Base-by-base conservation (phyloP, 2,797 vertebrate species). In the Sarcoramphus papa region DNA sequence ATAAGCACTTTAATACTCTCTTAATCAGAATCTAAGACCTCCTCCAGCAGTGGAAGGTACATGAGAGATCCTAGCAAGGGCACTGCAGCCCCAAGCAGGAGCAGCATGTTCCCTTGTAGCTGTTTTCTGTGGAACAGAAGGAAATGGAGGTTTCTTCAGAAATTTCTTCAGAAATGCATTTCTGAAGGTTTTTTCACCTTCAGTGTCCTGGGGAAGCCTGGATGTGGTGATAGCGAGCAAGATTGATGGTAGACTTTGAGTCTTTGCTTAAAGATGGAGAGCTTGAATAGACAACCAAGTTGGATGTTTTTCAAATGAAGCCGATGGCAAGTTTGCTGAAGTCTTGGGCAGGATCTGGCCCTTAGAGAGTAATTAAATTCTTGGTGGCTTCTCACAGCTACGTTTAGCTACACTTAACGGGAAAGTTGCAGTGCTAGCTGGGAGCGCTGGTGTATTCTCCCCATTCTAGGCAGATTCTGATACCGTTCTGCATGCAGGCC, bases 191-290 rank as follows among this genome's bases (percentile, higher is more conserved):
- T 84, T 23, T 22, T 54, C 40, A 3, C 7, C 53, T 23, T 27
- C 47, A 4, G 15, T 3, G 1, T 79, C 35, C 51, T 22, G 31
- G 43, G 27, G 18, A 45, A 43, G 48, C 22, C 45, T 10, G 28
- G 33, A 2, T 51, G 37, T 16, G 31, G 12, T 43, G n/a, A 13
- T 8, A 31, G 10, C 1, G 17, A 65, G 20, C 21, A 18, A 19
- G n/a, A 24, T 0, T 9, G 9, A 1, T 3, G 4, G 14, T 25
- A 28, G 35, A 15, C 10, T 48, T 27, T 2, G 10, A 35, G 33
- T 25, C 64, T 69, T 57, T 69, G 59, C 23, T 76, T 35, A 7
- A 65, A 51, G 19, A 9, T 19, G 24, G 20, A 25, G 31, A 30
- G 15, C 35, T 53, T 16, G 73, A 33, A 5, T 9, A 57, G 60